Evolutionary conservation across 2,888 invertebrate genomes (phyloP).

Genomic region (Ichneumoninae sp.): DNA sequence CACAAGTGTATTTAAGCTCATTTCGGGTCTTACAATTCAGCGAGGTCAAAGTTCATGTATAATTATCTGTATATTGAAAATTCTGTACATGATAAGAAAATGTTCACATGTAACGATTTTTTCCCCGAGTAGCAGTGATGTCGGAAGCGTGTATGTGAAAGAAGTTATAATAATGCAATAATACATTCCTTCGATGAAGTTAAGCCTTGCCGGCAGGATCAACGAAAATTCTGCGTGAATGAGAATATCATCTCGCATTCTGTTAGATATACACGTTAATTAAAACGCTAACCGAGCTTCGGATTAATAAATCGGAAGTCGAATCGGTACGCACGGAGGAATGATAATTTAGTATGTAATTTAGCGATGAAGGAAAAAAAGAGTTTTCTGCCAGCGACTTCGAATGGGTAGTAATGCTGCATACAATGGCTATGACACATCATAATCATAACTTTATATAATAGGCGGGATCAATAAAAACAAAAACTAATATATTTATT

Average conservation of each 20-base stretch:
- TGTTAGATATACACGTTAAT: constrained; percentile 41
- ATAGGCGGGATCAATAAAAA: constrained; percentile 82
- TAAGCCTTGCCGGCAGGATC: constrained; percentile 38
- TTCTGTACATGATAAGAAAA: neutral
- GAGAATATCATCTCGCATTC: constrained; percentile 37
- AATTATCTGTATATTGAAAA: neutral
- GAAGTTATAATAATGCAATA: constrained; percentile 34
- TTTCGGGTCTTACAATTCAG: neutral
- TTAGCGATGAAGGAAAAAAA: constrained; percentile 19
- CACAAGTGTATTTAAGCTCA: neutral
- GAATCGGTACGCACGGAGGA: constrained; percentile 51
- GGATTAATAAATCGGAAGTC: constrained; percentile 48
- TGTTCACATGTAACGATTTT: constrained; percentile 1
- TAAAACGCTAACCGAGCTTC: constrained; percentile 50
- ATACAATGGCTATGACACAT: constrained; percentile 80
- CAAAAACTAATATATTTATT: constrained; percentile 74
- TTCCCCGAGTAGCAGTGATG: neutral
- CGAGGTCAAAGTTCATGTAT: neutral
- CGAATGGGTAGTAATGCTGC: constrained; percentile 67
- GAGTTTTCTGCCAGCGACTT: constrained; percentile 66
- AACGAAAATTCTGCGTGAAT: constrained; percentile 36
- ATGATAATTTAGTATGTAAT: constrained; percentile 39
- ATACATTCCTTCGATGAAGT: constrained; percentile 58
- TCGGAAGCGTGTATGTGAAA: neutral
- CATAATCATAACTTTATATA: constrained; percentile 81